Evolutionary conservation across 2,113 vertebrate genomes (phyloP).

Genomic region (Lichenostomus cassidix): DNA sequence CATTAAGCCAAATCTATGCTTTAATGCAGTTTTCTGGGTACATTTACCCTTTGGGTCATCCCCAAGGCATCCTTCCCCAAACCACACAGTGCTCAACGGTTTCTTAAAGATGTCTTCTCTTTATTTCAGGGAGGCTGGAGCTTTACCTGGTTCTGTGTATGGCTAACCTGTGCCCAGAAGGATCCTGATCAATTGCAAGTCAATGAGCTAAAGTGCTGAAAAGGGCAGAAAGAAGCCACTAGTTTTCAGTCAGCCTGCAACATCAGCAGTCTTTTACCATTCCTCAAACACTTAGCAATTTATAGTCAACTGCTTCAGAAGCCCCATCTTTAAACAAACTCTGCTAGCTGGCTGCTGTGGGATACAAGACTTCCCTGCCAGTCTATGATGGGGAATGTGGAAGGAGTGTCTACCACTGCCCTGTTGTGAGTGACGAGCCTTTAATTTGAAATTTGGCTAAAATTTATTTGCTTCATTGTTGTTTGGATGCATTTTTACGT

Average conservation of each 20-base stretch:
- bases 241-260: background rate
- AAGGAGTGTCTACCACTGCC: background rate
- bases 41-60: background rate
- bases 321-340: background rate
- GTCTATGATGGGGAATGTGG: background rate
- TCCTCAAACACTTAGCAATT: background rate
- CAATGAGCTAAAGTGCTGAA: background rate
- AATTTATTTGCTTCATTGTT: background rate
- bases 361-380: background rate
- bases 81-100: fast-evolving
- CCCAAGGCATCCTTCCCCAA: background rate
- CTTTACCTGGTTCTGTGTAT: background rate
- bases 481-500: background rate
- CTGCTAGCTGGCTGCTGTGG: background rate
- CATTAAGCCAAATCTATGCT: fast-evolving
- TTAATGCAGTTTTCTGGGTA: background rate
- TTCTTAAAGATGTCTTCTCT: background rate
- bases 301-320: background rate
- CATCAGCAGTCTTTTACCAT: background rate
- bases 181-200: background rate
- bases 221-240: background rate
- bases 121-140: background rate
- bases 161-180: background rate
- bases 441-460: background rate
- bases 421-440: background rate